Conservation (phyloP, 2,797 vertebrate species). For the Octomys mimax region DNA sequence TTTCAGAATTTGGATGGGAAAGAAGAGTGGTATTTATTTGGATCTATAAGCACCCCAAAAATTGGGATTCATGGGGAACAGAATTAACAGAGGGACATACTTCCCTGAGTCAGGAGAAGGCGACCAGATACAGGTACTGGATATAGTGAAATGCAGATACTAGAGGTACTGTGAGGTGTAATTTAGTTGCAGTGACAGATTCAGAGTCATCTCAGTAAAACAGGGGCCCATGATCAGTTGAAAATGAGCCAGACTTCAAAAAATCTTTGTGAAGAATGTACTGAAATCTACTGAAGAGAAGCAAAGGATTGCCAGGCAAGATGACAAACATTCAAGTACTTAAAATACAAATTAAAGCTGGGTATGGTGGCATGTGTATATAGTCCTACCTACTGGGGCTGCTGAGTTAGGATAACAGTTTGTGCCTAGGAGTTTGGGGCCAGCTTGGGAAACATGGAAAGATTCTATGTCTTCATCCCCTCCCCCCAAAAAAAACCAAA, state of each 20-base stretch:
- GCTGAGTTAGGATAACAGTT: background rate
- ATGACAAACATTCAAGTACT: background rate
- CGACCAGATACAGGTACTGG: background rate
- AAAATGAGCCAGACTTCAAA: background rate
- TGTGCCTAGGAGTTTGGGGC: background rate
- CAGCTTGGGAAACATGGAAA: background rate
- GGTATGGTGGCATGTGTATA: background rate
- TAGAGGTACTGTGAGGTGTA: conserved; percentile 1
- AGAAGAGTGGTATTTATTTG: conserved; percentile 38
- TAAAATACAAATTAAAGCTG: conserved; percentile 15
- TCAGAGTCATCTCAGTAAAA: conserved; percentile 44
- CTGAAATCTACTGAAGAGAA: conserved; percentile 3
- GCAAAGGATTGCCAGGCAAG: background rate
- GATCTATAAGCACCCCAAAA: background rate
- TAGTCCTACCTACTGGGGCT: background rate
- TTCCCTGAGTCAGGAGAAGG: background rate
- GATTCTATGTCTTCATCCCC: background rate
- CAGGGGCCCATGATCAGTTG: background rate
- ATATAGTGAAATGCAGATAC: background rate
- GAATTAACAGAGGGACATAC: background rate
- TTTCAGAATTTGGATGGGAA: conserved; percentile 31
- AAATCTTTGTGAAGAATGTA: background rate
- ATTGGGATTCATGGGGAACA: background rate
- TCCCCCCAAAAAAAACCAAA: background rate
- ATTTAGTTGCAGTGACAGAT: conserved; percentile 16